These are phyloP conservation scores for Druceiella hillmani DNA, from an alignment of 2,888 invertebrate species.

Conservation along the genomic window DNA sequence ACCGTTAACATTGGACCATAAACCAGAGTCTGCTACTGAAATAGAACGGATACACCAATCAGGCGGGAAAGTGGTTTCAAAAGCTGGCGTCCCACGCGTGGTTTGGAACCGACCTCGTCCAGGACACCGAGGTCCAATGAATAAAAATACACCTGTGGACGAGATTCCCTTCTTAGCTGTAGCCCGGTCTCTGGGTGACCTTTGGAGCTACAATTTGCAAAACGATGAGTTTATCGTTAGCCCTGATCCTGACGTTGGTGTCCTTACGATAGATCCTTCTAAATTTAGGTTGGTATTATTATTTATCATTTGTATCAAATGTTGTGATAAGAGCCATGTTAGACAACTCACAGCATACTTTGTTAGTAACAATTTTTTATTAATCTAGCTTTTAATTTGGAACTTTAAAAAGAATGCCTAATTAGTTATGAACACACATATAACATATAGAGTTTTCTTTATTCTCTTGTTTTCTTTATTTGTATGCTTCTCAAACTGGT, in stretches of 20 bases:
- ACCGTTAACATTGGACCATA: constrained; percentile 87
- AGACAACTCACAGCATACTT: constrained; percentile 2
- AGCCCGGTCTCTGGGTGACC: constrained; percentile 90
- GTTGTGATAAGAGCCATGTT: neutral
- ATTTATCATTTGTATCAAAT: no score
- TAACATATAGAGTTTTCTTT: no score
- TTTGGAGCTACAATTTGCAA: constrained; percentile 95
- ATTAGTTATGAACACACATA: no score
- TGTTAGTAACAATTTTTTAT: no score
- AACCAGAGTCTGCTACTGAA: constrained; percentile 86
- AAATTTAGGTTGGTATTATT: constrained; percentile 51
- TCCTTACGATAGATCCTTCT: constrained; percentile 73
- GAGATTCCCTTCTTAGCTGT: constrained; percentile 96
- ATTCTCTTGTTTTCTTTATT: no score
- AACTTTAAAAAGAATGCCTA: no score
- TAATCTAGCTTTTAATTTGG: no score
- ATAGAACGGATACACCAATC: constrained; percentile 74
- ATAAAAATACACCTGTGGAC: constrained; percentile 85
- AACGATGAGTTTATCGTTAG: constrained; percentile 94
- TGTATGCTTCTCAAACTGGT: no score
- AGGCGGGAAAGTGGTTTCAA: constrained; percentile 69
- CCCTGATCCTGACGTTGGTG: constrained; percentile 93
- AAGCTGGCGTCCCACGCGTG: constrained; percentile 87
- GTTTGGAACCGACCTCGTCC: constrained; percentile 93
- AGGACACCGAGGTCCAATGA: constrained; percentile 76